These are phyloP conservation scores for Lepidostoma basale DNA, from an alignment of 1,140 invertebrate species.

Conservation along the genomic window DNA sequence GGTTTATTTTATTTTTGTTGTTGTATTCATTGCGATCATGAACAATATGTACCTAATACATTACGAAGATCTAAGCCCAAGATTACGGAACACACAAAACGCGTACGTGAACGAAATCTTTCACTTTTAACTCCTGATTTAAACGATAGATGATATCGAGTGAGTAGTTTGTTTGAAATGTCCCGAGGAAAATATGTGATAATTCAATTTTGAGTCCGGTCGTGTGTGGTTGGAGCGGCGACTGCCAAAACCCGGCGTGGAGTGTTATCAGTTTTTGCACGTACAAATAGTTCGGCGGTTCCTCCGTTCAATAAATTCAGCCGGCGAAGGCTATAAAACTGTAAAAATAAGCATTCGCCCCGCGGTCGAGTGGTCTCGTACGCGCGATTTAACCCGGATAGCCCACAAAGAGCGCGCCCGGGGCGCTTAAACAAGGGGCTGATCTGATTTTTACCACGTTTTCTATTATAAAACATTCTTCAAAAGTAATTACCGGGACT, in stretches of 20 bases:
- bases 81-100: too few species aligned
- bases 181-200: conserved; percentile 10
- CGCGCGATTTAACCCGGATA: conserved; percentile 37
- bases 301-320: conserved; percentile 38
- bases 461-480: conserved; percentile 3
- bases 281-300: conserved; percentile 39
- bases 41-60: too few species aligned
- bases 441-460: conserved; percentile 12
- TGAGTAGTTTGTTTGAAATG: not conserved
- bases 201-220: conserved; percentile 35
- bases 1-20: too few species aligned
- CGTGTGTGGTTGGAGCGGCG: conserved; percentile 25
- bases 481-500: not conserved
- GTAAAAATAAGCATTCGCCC: conserved; percentile 44
- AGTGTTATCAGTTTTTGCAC: conserved; percentile 42
- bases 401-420: not conserved
- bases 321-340: conserved; percentile 36
- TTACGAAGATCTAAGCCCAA: too few species aligned
- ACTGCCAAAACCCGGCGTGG: conserved; percentile 25
- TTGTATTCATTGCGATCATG: too few species aligned
- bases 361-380: conserved; percentile 36
- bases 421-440: not conserved
- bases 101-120: too few species aligned
- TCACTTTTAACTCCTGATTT: too few species aligned
- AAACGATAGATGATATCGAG: not conserved